These are phyloP conservation scores for Siderastrea siderea DNA, from an alignment of 92 coral and sea anemone genomes.

Conservation along the genomic window DNA sequence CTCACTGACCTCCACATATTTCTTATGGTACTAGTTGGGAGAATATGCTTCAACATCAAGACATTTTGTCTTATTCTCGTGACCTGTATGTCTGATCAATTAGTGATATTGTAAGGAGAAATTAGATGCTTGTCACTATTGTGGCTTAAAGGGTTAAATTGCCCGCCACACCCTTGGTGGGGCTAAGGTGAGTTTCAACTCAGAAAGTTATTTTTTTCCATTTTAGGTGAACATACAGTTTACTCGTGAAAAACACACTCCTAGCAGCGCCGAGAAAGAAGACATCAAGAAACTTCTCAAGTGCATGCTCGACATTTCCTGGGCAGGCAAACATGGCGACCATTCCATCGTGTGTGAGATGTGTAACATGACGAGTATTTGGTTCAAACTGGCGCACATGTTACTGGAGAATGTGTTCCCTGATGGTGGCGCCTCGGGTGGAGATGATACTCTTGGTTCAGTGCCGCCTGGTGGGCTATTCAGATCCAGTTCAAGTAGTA, in stretches of 20 bases:
- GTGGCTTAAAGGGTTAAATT: too few relatives aligned
- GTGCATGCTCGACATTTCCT: slow-evolving; percentile 90
- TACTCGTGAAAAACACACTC: slow-evolving; percentile 81
- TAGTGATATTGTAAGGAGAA: not conserved
- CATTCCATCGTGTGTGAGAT: slow-evolving; percentile 89
- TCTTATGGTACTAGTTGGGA: too few relatives aligned
- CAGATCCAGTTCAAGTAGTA: slow-evolving; percentile 71
- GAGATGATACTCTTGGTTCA: slow-evolving; percentile 70
- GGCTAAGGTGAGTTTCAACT: not conserved
- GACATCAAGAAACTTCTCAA: slow-evolving; percentile 86
- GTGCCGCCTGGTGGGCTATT: slow-evolving; percentile 73
- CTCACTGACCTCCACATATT: too few relatives aligned
- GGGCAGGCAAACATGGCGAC: slow-evolving; percentile 92
- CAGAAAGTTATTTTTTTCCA: not conserved
- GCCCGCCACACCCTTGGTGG: not conserved
- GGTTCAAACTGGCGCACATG: slow-evolving; percentile 94
- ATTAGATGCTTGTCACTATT: too few relatives aligned
- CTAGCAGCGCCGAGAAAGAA: slow-evolving; percentile 84
- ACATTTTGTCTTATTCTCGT: too few relatives aligned
- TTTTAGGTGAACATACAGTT: slow-evolving; percentile 88
- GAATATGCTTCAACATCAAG: too few relatives aligned
- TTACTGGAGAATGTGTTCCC: slow-evolving; percentile 89
- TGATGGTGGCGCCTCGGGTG: slow-evolving; percentile 52
- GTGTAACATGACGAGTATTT: slow-evolving; percentile 93
- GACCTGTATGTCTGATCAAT: too few relatives aligned